Evolutionary conservation across 2,113 vertebrate species (phyloP), one percentile per base, ranked within the genome.

Genomic region (Agelaius tricolor): DNA sequence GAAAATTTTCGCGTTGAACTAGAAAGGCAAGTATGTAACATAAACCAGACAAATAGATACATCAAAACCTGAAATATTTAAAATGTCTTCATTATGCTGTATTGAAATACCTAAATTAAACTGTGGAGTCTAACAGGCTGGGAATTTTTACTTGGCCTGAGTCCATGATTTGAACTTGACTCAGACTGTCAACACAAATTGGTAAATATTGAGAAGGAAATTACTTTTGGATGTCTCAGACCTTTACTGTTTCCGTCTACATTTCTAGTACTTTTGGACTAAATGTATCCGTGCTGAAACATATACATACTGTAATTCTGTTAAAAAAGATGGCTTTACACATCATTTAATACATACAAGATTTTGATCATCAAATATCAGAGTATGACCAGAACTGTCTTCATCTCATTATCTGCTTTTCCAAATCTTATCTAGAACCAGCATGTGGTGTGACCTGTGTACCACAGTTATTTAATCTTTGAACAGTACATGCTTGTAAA

Each of bases 331-430:
- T 22, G 62, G 26, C 54, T 87, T 94, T 90, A 8, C 93, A 24
- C 27, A 63, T 87, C 20, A 84, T 65, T 55, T 73, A 77, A 67
- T 90, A 26, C 35, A 88, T 54, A 18, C 7, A 44, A 65, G 30
- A 59, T 89, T 94, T 92, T 97, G 23, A 75, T 96, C 37, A 78
- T 43, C 13, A n/a, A 88, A 85, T 87, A 66, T 69, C 71, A 75
- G 75, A 78, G 57, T 78, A 82, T 63, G 63, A 66, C 52, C 74
- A 76, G 46, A 33, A 14, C 54, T 66, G 39, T 72, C 78, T 96
- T 91, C 13, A 71, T 85, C 51, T 84, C 87, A 49, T 20, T 89
- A 80, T 94, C 21, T 62, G 47, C 35, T 77, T 59, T 63, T 93
- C 69, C 33, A 83, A 63, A 49, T 57, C 47, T 78, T 67, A 31